Conservation (phyloP, 2,113 vertebrate species). For the Eulacestoma nigropectus region DNA sequence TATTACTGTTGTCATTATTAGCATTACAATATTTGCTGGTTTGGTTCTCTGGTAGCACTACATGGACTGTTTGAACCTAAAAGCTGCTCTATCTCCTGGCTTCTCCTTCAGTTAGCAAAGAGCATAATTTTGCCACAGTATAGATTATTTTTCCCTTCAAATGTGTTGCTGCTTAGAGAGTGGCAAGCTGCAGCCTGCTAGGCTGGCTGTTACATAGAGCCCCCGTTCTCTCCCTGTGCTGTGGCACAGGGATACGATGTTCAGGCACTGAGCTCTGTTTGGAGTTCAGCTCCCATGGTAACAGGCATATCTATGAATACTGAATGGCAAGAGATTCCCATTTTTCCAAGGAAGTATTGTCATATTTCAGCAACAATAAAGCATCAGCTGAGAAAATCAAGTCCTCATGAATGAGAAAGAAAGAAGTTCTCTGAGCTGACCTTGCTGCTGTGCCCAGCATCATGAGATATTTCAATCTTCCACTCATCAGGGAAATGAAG, state of each 20-base stretch:
- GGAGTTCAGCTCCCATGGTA: background rate
- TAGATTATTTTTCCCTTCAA: background rate
- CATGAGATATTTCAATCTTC: background rate
- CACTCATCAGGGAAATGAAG: background rate
- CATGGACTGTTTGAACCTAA: background rate
- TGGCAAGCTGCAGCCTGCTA: background rate
- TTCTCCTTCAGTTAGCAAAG: background rate
- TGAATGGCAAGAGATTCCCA: background rate
- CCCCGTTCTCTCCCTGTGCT: background rate
- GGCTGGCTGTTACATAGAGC: background rate
- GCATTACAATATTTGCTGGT: background rate
- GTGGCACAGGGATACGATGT: background rate
- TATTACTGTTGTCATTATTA: background rate
- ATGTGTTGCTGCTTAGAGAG: background rate
- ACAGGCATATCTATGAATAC: background rate
- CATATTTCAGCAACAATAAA: background rate
- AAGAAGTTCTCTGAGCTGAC: background rate
- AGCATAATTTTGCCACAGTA: background rate
- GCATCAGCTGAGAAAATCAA: background rate
- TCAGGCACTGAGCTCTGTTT: background rate
- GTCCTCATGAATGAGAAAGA: background rate
- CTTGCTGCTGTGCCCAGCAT: background rate
- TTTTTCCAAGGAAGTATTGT: background rate
- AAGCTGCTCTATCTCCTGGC: background rate
- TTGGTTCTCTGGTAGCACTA: background rate